Evolutionary conservation across 1,140 invertebrate species (phyloP), one percentile per base, ranked within the genome.

Genomic region (Lasioglossum albipes): DNA sequence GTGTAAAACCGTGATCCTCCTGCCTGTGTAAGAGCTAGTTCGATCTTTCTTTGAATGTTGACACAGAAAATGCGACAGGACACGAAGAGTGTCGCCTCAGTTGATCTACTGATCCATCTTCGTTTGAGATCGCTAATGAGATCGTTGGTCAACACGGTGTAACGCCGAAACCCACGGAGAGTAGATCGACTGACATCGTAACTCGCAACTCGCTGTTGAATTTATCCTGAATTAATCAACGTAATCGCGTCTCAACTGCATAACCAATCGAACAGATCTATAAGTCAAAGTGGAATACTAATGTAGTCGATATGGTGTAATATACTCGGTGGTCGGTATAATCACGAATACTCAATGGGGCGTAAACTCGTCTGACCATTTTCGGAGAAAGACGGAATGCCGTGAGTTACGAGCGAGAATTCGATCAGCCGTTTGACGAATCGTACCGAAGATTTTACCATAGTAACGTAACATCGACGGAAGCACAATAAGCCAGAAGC

Each of bases 251-350:
- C 75, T 57, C 62, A 78, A 66, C 52, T 71, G 64, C 71, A 68
- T 83, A 83, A 77, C 36, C 73, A 76, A 77, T 80, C 70, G 61
- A 81, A 80, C 45, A 42, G 73, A 83, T 45, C 49, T 77, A 49
- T 70, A 54, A 79, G 52, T 79, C 54, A 41, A 70, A 45, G 59
- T 62, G 67, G 66, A 79, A 86, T 80, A 83, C 72, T 84, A 74
- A 84, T 83, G 70, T 89, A 89, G 84, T 87, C 74, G 66, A 82
- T 81, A 87, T 64, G 68, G 54, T 84, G 67, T 84, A 85, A 87
- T 66, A 86, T 81, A 84, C 87, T 87, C 87, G 84, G 62, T 89
- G 87, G 80, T 90, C 75, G 78, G 82, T 87, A 80, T 89, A 89
- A 62, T 88, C 81, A 79, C 79, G 59, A n/a, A 83, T 87, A 86